Percentiles rank a stretch among this genome's conserved stretches.
Evolutionary conservation across 1,140 invertebrate species (phyloP).

Genomic region (Bacillus rossius): DNA sequence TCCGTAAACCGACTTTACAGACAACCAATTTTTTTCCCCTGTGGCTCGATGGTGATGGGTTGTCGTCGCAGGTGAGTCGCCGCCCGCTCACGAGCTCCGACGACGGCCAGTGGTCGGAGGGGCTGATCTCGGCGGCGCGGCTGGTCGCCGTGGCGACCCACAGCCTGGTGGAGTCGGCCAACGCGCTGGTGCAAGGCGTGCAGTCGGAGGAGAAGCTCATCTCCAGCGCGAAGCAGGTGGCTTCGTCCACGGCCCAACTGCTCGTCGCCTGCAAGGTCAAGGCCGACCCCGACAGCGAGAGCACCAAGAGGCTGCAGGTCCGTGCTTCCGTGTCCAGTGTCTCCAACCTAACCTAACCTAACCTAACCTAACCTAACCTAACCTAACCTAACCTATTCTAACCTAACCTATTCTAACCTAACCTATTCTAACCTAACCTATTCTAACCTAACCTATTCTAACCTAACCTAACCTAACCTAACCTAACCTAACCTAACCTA

Average conservation of each 20-base stretch:
- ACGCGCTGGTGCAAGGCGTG: slow-evolving; percentile 92
- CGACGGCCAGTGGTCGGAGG: slow-evolving; percentile 98
- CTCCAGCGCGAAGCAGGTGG: slow-evolving; percentile 95
- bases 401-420: too few species aligned
- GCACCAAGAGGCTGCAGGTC: slow-evolving; percentile 83
- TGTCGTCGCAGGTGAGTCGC: slow-evolving; percentile 76
- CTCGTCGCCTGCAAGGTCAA: slow-evolving; percentile 98
- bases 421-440: too few species aligned
- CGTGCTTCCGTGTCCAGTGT: not conserved
- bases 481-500: too few species aligned
- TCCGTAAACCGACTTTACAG: too few species aligned
- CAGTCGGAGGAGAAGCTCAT: slow-evolving; percentile 94
- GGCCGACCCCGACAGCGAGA: slow-evolving; percentile 90
- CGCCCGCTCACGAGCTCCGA: slow-evolving; percentile 77
- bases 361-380: too few species aligned
- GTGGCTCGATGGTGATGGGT: too few species aligned
- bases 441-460: too few species aligned
- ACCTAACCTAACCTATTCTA: too few species aligned
- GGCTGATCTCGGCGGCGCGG: slow-evolving; percentile 91
- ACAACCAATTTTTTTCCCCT: too few species aligned
- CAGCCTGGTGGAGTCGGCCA: slow-evolving; percentile 94
- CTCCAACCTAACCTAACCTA: too few species aligned
- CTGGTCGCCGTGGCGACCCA: slow-evolving; percentile 96
- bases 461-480: too few species aligned
- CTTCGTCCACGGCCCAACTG: slow-evolving; percentile 93